Conservation (phyloP, 2,797 vertebrate genomes). For the Gymnopithys bicolor region DNA sequence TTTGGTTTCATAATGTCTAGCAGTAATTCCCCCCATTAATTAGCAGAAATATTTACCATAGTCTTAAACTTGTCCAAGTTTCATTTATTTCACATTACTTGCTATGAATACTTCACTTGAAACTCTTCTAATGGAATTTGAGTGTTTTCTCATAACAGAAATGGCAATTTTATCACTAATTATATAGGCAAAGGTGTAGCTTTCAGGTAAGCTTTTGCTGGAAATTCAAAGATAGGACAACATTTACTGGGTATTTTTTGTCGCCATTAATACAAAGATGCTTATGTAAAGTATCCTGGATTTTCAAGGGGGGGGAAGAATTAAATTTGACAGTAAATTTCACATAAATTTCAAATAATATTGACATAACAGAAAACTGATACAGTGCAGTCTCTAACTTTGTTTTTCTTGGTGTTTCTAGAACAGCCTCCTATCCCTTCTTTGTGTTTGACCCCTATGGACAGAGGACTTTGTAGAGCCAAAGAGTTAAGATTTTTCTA, state of each 20-base stretch:
- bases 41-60: background rate
- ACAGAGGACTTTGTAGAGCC: conserved; percentile 80
- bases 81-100: background rate
- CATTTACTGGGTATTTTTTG: background rate
- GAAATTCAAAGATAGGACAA: background rate
- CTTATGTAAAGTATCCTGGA: background rate
- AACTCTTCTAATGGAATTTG: background rate
- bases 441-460: conserved; percentile 75
- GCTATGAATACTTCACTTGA: background rate
- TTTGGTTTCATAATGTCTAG: background rate
- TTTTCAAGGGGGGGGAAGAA: background rate
- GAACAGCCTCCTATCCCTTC: conserved; percentile 49
- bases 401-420: conserved; percentile 52
- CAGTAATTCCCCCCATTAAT: background rate
- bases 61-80: background rate
- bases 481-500: conserved; percentile 80
- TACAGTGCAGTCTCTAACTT: background rate
- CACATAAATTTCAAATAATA: background rate
- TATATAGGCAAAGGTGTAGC: background rate
- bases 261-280: background rate
- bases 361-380: background rate
- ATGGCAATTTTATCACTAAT: background rate
- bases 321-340: background rate
- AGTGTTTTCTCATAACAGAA: background rate
- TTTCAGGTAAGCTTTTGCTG: background rate